Evolutionary conservation across 2,113 vertebrate species (phyloP), one percentile per base, ranked within the genome.

Genomic region (Gallinago paraguaiae): DNA sequence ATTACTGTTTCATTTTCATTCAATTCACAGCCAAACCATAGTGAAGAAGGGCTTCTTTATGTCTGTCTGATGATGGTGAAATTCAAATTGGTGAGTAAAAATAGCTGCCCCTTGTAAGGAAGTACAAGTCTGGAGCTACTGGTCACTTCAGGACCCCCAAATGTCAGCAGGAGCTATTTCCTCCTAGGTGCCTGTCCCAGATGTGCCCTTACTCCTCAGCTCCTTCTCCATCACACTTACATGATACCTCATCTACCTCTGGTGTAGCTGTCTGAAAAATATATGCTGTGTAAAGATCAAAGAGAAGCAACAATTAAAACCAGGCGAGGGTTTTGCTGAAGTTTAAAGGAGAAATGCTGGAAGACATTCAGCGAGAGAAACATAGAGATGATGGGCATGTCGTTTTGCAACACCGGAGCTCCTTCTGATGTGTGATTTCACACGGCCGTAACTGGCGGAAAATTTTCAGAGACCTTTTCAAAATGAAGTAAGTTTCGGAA

Each of bases 271-370:
- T 50, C 82, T 88, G 92, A 90, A 96, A 93, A 96, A 88, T 70
- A 86, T 45, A 69, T 88, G 19, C 78, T 88, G 75, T 59, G 70
- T 68, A 80, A 72, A 94, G 90, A 93, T 90, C 75, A 94, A 90
- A 91, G 59, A 33, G 45, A 72, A 82, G 31, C 39, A 76, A 85
- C 75, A 92, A 85, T 86, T 94, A 95, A 91, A 94, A 88, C n/a
- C 13, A 35, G 46, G 60, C 1, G 28, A 94, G 41, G 71, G 46
- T 0, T 0, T 54, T 64, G 46, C 31, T 85, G 57, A 45, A 82
- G 54, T 75, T 78, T 80, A 84, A 88, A 89, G 74, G 35, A 88
- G 83, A 93, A 91, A 79, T 25, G 37, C 70, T 92, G 82, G 75
- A 53, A 95, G 91, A 65, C n/a, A 19, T 67, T 93, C 64, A 54